A percentile compares a stretch with the other conserved stretches of the same genome.
phyloP scores from a whole-genome alignment of 2,888 invertebrate species.

The Drosophila antonietae region DNA sequence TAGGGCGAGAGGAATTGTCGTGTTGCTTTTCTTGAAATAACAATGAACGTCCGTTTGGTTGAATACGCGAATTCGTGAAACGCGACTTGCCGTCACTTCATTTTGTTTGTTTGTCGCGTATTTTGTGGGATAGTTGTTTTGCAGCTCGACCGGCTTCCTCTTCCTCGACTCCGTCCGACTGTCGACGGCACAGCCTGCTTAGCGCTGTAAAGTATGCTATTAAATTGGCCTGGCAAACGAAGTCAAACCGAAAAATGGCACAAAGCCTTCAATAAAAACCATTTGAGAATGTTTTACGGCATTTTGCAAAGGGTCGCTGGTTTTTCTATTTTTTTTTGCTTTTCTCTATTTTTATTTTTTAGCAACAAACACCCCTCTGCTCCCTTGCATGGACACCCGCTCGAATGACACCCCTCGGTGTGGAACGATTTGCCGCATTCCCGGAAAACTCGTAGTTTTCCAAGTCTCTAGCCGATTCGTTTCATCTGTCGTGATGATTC shows the following conservation, averaged over 20 bases:
- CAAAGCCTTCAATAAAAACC: constrained; percentile 57
- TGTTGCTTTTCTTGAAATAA: constrained; percentile 76
- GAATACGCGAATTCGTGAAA: constrained; percentile 42
- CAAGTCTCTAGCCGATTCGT: constrained; percentile 34
- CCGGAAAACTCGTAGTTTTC: constrained; percentile 13
- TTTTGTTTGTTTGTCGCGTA: constrained; percentile 74
- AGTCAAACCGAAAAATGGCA: constrained; percentile 59
- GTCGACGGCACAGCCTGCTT: constrained; percentile 62
- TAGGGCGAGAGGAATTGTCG: constrained; percentile 44
- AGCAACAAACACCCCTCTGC: not conserved
- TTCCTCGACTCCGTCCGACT: not conserved
- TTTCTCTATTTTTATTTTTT: constrained; percentile 1
- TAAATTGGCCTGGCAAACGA: constrained; percentile 81
- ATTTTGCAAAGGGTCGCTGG: constrained; percentile 42
- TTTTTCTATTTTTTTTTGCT: not conserved
- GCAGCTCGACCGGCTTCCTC: constrained; percentile 16
- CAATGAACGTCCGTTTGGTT: constrained; percentile 75
- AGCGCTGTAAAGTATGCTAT: constrained; percentile 80
- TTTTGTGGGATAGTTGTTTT: constrained; percentile 44
- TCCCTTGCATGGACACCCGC: no score
- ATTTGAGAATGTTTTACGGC: constrained; percentile 60
- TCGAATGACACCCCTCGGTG: not conserved
- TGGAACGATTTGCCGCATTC: not conserved
- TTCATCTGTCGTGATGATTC: constrained; percentile 57
- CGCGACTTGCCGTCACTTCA: constrained; percentile 67